Evolutionary conservation across 2,888 invertebrate species (phyloP).

Genomic region (Acanthoscelides obtectus): DNA sequence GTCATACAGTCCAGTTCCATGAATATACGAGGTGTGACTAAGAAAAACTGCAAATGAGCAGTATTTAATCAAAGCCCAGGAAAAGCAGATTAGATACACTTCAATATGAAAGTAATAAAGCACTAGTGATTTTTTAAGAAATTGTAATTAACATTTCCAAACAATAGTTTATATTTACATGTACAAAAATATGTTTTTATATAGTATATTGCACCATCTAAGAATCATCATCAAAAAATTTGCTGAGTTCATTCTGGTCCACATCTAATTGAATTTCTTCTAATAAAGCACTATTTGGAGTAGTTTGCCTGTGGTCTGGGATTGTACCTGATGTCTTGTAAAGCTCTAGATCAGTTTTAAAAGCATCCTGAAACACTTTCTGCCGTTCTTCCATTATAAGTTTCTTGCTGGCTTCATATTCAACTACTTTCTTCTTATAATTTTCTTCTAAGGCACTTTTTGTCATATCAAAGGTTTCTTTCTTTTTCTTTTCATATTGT

Average conservation of each 20-base stretch:
- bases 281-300: conserved; percentile 48
- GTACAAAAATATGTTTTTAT: neutral
- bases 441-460: conserved; percentile 53
- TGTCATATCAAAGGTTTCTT: conserved; percentile 48
- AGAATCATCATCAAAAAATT: conserved; percentile 52
- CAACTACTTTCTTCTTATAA: conserved; percentile 55
- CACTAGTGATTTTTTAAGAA: too few species aligned
- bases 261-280: conserved; percentile 62
- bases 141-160: neutral
- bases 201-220: neutral
- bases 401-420: conserved; percentile 55
- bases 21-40: too few species aligned
- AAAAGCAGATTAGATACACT: too few species aligned
- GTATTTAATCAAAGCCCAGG: too few species aligned
- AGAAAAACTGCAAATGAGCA: too few species aligned
- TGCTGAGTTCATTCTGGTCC: conserved; percentile 57
- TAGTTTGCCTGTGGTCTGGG: conserved; percentile 40
- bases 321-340: conserved; percentile 60
- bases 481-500: conserved; percentile 57
- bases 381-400: conserved; percentile 60
- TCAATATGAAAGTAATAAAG: too few species aligned
- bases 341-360: conserved; percentile 61
- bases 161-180: neutral
- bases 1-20: too few species aligned
- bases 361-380: conserved; percentile 65